A percentile compares a stretch with the other conserved stretches of the same genome.
Evolutionary conservation across 2,113 vertebrate species (phyloP).

Genomic region (Benitochromis conjunctus): DNA sequence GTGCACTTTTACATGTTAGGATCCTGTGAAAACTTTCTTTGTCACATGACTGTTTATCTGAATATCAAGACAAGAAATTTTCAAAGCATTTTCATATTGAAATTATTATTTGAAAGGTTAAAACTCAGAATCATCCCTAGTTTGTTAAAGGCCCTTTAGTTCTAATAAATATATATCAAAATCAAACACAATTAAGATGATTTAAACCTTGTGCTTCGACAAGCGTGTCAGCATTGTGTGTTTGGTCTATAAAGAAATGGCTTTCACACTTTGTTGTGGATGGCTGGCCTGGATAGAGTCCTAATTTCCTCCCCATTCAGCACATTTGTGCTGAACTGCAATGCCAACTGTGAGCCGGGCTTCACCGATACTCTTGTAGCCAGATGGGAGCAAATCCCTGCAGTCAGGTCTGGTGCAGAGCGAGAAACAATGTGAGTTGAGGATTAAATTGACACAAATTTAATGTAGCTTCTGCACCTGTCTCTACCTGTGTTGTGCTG

Average conservation of each 20-base stretch:
- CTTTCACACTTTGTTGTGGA: background rate
- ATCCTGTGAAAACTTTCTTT: background rate
- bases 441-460: background rate
- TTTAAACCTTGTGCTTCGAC: background rate
- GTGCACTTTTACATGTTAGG: background rate
- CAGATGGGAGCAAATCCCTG: background rate
- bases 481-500: background rate
- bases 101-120: background rate
- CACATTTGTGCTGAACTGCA: background rate
- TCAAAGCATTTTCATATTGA: background rate
- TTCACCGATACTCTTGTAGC: background rate
- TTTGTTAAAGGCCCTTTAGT: background rate
- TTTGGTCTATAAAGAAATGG: background rate
- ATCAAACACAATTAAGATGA: background rate
- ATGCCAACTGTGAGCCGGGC: background rate
- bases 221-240: background rate
- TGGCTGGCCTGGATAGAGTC: background rate
- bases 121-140: background rate
- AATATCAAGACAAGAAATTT: background rate
- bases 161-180: background rate
- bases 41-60: background rate
- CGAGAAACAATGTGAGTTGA: background rate
- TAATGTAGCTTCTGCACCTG: background rate
- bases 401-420: background rate
- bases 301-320: background rate